These are phyloP conservation scores for Meloidogyne hapla DNA, from an alignment of 1,140 invertebrate species.

Conservation along the genomic window DNA sequence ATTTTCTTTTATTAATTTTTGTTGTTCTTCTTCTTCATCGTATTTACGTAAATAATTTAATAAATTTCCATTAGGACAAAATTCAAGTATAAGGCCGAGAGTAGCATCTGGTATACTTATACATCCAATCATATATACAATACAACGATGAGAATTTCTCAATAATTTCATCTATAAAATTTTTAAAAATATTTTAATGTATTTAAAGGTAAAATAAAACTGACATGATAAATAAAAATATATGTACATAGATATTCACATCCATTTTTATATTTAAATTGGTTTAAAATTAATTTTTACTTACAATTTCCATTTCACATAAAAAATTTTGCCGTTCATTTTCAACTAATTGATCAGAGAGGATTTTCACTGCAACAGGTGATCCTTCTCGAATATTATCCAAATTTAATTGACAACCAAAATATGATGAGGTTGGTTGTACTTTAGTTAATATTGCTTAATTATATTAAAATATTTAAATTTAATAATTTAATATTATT, in stretches of 20 bases:
- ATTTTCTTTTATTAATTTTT: neutral
- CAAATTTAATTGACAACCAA: neutral
- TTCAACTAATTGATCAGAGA: neutral
- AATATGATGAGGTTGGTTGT: neutral
- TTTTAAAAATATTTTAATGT: neutral
- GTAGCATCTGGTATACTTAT: neutral
- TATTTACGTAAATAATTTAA: neutral
- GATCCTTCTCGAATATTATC: neutral
- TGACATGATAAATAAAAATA: no score
- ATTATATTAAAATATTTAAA: neutral
- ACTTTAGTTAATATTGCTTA: neutral
- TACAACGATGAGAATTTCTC: neutral
- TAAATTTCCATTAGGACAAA: constrained; percentile 1
- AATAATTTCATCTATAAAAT: neutral
- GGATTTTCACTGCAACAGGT: neutral
- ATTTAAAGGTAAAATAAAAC: neutral
- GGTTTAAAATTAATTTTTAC: no score
- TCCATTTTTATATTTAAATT: no score
- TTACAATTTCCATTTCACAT: neutral
- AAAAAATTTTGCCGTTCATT: neutral
- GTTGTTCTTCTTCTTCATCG: neutral
- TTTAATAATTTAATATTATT: no score
- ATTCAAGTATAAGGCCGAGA: neutral
- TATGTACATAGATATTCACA: no score
- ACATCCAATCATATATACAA: neutral